phyloP scores from a whole-genome alignment of 1,140 invertebrate species.

The Cyrtorhinus lividipennis region DNA sequence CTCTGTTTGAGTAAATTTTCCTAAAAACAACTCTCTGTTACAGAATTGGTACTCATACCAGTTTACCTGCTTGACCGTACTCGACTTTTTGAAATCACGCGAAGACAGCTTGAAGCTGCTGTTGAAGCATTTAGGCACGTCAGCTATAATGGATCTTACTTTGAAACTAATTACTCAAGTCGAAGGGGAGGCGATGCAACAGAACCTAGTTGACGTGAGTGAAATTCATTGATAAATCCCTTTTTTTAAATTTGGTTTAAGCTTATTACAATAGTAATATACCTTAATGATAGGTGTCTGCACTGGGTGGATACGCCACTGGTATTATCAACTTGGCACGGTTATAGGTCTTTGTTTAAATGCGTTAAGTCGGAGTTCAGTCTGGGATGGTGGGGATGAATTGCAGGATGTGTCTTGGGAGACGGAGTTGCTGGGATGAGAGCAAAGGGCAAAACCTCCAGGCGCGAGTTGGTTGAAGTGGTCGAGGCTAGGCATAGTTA shows the following conservation, averaged over 20 bases:
- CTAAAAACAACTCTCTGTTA: conserved; percentile 24
- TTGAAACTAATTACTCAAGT: conserved; percentile 75
- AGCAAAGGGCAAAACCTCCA: too few relatives aligned
- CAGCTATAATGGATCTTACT: conserved; percentile 87
- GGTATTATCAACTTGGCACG: too few relatives aligned
- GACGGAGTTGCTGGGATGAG: too few relatives aligned
- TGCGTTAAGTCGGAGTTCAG: too few relatives aligned
- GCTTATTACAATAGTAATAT: too few relatives aligned
- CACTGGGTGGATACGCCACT: too few relatives aligned
- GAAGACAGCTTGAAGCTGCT: conserved; percentile 73
- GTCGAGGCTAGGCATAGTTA: too few relatives aligned
- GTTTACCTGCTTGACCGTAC: conserved; percentile 73
- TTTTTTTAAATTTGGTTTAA: too few relatives aligned
- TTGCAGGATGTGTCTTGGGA: neutral
- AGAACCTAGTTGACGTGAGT: conserved; percentile 69
- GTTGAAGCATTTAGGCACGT: conserved; percentile 79
- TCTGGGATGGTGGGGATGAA: too few relatives aligned
- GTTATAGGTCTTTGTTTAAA: too few relatives aligned
- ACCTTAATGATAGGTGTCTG: too few relatives aligned
- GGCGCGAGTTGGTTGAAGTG: too few relatives aligned
- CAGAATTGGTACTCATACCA: conserved; percentile 85
- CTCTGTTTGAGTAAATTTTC: neutral
- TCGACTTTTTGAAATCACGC: conserved; percentile 78
- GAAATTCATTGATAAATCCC: neutral
- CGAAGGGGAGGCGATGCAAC: conserved; percentile 57